Base-by-base conservation (phyloP, 2,797 vertebrate genomes). In the Melanotaenia boesemani region DNA sequence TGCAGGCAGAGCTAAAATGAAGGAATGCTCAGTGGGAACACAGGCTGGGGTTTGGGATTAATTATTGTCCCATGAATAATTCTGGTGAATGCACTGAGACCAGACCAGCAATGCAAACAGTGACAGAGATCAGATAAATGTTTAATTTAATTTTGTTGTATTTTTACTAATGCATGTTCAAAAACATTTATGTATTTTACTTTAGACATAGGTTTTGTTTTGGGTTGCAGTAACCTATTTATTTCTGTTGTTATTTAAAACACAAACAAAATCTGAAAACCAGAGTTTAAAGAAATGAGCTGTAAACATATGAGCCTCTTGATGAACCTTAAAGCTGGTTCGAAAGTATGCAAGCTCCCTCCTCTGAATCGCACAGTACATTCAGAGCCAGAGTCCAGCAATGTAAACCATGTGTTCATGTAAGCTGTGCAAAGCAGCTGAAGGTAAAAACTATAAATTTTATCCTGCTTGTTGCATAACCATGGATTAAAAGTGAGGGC, bases 1-100 rank as follows among this genome's bases (percentile, higher is more conserved):
- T 30, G 48, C 15, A 59, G 30, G 44, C 55, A 4, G 37, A 69
- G 60, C 66, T 67, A 24, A 50, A 72, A 32, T 18, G 34, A 64
- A 76, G 63, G 62, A 81, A 84, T 83, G 80, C 64, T 76, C 5
- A 28, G 32, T 64, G 50, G 76, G 60, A 81, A 78, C 70, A 64
- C 1, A 24, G 71, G 41, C 59, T 70, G 63, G 22, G 36, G 24
- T 30, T 10, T 30, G 37, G 69, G 69, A 82, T 74, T 79, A 72
- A 72, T 74, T 74, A 79, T 55, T 50, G 1, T 56, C 39, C 60
- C 44, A 18, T 70, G 41, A 76, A 67, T 80, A 37, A 65, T 60
- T 80, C 65, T 70, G 50, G 4, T 55, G 74, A 74, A 68, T 60
- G 57, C n/a, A 10, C 26, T 36, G 54, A 67, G 41, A 61, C 44